Conservation (phyloP, 2,113 vertebrate species). For the Puma concolor region DNA sequence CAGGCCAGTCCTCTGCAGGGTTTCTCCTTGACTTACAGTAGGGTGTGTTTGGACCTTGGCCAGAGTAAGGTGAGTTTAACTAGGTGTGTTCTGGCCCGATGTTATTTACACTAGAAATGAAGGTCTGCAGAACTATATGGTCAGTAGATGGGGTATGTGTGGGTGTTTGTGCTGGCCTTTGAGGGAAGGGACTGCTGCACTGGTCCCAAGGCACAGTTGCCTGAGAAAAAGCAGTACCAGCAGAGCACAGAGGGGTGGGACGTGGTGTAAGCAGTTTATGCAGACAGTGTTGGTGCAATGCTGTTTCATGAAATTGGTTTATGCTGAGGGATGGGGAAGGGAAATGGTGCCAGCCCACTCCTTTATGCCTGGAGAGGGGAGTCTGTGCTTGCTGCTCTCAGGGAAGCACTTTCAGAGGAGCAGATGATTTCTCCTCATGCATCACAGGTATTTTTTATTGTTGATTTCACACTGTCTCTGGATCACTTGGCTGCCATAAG, state of each 20-base stretch:
- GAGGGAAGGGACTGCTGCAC: not conserved
- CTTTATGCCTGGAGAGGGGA: not conserved
- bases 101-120: not conserved
- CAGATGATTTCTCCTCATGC: not conserved
- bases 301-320: not conserved
- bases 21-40: not conserved
- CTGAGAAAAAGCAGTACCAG: not conserved
- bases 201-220: not conserved
- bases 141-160: not conserved
- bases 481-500: not conserved
- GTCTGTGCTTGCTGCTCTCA: not conserved
- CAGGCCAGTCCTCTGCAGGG: not conserved
- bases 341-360: not conserved
- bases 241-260: not conserved
- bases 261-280: not conserved
- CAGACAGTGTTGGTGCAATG: not conserved
- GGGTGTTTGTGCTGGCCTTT: not conserved
- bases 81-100: not conserved
- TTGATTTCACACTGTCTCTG: not conserved
- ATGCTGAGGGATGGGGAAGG: not conserved
- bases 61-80: not conserved
- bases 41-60: not conserved
- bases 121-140: not conserved
- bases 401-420: not conserved
- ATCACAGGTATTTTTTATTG: not conserved